Conservation (phyloP, 1,140 invertebrate genomes). For the Colletes gigas region DNA sequence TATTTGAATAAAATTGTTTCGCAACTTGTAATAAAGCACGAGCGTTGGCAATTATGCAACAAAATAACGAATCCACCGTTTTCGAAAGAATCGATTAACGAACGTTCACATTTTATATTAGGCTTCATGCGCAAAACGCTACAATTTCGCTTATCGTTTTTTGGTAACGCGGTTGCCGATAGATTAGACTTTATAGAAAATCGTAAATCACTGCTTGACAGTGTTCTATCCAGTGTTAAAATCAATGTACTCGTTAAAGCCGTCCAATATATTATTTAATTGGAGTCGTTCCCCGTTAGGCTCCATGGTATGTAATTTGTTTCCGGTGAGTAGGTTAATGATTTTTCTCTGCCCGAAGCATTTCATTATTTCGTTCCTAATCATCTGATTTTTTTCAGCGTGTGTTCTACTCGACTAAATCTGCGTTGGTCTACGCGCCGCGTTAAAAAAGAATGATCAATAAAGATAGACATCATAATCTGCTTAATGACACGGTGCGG, state of each 20-base stretch:
- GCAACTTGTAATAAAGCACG: background rate
- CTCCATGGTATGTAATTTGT: too few relatives aligned
- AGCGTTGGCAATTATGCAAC: background rate
- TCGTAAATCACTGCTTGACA: too few relatives aligned
- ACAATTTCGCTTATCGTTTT: too few relatives aligned
- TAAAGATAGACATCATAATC: slow-evolving; percentile 24
- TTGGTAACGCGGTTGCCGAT: too few relatives aligned
- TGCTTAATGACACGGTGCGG: slow-evolving; percentile 11
- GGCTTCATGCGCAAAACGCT: too few relatives aligned
- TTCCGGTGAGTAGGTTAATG: too few relatives aligned
- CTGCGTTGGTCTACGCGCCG: background rate
- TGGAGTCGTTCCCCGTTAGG: too few relatives aligned
- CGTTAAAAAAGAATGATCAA: background rate
- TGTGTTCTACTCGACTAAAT: background rate
- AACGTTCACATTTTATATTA: too few relatives aligned
- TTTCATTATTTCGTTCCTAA: background rate
- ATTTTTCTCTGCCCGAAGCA: background rate
- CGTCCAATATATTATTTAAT: too few relatives aligned
- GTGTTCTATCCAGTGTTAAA: too few relatives aligned
- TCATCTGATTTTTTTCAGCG: background rate
- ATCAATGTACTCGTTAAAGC: too few relatives aligned
- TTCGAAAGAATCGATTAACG: background rate
- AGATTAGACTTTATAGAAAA: too few relatives aligned
- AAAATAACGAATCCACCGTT: background rate
- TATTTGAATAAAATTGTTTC: slow-evolving; percentile 25